phyloP scores from a whole-genome alignment of 2,797 vertebrate species.

The Cyclura pinguis region DNA sequence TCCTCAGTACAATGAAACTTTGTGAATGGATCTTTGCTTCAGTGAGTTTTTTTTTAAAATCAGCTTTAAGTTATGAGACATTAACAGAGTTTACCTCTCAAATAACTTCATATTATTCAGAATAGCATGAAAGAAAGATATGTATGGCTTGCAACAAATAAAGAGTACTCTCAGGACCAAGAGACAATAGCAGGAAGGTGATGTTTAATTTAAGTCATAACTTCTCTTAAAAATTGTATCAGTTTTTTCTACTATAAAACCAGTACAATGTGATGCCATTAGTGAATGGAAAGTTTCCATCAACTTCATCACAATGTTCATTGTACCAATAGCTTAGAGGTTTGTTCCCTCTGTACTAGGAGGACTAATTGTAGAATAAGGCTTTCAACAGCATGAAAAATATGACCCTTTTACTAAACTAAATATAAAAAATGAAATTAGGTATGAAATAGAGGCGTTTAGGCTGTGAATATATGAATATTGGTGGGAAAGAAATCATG shows the following conservation, averaged over 20 bases:
- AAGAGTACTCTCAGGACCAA: neutral
- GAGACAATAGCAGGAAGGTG: slow-evolving; percentile 9
- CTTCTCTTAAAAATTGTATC: slow-evolving; percentile 33
- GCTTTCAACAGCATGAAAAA: neutral
- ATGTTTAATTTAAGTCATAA: slow-evolving; percentile 8
- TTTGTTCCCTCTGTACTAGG: neutral
- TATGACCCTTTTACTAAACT: neutral
- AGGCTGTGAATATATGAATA: neutral
- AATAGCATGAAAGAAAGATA: slow-evolving; percentile 57
- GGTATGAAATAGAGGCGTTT: neutral
- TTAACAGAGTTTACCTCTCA: slow-evolving; percentile 54
- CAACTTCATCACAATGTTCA: neutral
- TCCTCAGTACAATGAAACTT: slow-evolving; percentile 61
- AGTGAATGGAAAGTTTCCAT: neutral
- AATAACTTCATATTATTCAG: slow-evolving; percentile 55
- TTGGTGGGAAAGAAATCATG: neutral
- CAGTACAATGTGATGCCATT: neutral
- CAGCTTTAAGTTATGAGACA: slow-evolving; percentile 60
- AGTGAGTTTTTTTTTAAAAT: slow-evolving; percentile 49
- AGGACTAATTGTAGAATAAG: neutral
- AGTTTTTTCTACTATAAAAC: neutral
- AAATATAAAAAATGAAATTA: neutral
- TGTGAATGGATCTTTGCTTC: slow-evolving; percentile 59
- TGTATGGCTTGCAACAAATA: slow-evolving; percentile 42
- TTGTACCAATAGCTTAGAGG: neutral